These are phyloP conservation scores for Cephus runcator DNA, from an alignment of 2,888 invertebrate species.

Conservation along the genomic window DNA sequence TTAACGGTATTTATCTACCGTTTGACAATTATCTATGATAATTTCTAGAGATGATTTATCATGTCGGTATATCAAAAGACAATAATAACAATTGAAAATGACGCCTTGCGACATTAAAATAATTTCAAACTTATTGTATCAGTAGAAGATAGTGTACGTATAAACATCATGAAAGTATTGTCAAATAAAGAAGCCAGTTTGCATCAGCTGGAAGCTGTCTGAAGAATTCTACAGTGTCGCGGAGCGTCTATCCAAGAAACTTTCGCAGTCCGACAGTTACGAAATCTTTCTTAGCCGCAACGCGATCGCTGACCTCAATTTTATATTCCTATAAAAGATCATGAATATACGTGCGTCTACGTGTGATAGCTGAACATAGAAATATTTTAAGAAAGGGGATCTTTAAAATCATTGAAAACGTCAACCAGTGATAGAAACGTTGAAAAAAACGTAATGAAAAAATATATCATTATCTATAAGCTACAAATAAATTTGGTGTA, in stretches of 20 bases:
- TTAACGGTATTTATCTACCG: not conserved
- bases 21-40: not conserved
- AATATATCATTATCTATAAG: not conserved
- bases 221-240: not conserved
- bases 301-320: constrained; percentile 33
- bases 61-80: not conserved
- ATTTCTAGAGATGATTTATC: not conserved
- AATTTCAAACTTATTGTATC: not conserved
- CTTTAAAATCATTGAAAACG: too few relatives aligned
- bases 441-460: not conserved
- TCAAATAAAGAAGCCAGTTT: not conserved
- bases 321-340: constrained; percentile 13
- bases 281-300: constrained; percentile 28
- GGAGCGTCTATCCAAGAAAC: constrained; percentile 25
- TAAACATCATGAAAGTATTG: not conserved
- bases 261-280: constrained; percentile 36
- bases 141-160: not conserved
- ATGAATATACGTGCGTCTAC: not conserved
- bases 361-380: too few relatives aligned
- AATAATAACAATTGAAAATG: not conserved
- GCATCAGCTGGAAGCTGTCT: not conserved
- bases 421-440: not conserved
- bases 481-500: not conserved
- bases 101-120: not conserved
- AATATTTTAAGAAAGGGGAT: too few relatives aligned